These are phyloP conservation scores for Ostrea denselamellosa DNA, from an alignment of 1,140 invertebrate species.

Conservation along the genomic window DNA sequence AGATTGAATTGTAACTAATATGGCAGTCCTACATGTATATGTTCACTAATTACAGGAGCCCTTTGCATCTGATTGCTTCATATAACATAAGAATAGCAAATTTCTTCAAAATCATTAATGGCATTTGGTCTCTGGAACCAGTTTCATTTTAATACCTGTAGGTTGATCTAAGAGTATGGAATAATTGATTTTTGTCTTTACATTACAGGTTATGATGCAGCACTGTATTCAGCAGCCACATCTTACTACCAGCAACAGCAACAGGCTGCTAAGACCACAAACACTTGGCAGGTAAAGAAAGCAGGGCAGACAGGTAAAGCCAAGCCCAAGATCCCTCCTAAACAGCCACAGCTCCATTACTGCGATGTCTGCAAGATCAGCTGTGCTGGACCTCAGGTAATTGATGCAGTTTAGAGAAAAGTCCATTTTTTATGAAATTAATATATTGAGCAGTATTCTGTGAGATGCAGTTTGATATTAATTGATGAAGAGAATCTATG, in stretches of 20 bases:
- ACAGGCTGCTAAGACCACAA: constrained; percentile 72
- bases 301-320: constrained; percentile 80
- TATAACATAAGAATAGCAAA: no score
- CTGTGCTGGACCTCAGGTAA: constrained; percentile 93
- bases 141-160: no score
- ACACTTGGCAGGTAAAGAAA: constrained; percentile 86
- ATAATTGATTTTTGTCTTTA: neutral
- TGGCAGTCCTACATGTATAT: no score
- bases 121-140: no score
- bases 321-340: constrained; percentile 77
- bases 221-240: constrained; percentile 94
- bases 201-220: constrained; percentile 89
- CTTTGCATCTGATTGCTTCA: no score
- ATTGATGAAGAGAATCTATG: neutral
- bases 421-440: neutral
- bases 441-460: no score
- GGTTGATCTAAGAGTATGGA: no score
- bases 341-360: constrained; percentile 77
- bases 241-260: constrained; percentile 92
- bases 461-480: no score
- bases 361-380: constrained; percentile 94
- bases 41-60: no score
- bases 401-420: neutral
- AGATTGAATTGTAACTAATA: no score
- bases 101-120: no score